A percentile compares a stretch with the other conserved stretches of the same genome.
Conservation (phyloP, 2,888 invertebrate species). For the Vanessa cardui region DNA sequence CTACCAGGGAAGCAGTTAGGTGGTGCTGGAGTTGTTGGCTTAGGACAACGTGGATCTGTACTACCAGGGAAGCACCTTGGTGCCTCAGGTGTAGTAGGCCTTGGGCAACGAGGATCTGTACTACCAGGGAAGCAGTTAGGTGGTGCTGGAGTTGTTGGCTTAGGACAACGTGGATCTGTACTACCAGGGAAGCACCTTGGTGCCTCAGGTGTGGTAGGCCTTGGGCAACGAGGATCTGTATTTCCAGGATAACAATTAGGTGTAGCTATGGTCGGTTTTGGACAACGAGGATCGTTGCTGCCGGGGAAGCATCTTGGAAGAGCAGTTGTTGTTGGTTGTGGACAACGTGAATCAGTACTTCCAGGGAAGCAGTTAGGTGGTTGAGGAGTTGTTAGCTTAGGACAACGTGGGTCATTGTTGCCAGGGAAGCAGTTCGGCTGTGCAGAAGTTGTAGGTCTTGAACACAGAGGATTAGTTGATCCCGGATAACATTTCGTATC, state of each 20-base stretch:
- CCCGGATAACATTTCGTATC: slow-evolving; percentile 58
- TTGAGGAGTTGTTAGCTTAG: slow-evolving; percentile 43
- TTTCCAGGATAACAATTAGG: slow-evolving; percentile 60
- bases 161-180: too few relatives aligned
- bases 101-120: slow-evolving; percentile 55
- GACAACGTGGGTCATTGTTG: slow-evolving; percentile 47
- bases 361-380: slow-evolving; percentile 51
- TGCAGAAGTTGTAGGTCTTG: slow-evolving; percentile 48
- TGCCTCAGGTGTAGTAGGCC: slow-evolving; percentile 40
- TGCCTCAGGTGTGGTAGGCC: slow-evolving; percentile 32
- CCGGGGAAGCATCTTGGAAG: slow-evolving; percentile 56
- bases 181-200: too few relatives aligned
- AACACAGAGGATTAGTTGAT: slow-evolving; percentile 61
- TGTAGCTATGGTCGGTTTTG: slow-evolving; percentile 53
- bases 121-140: slow-evolving; percentile 14
- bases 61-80: slow-evolving; percentile 58
- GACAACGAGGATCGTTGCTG: slow-evolving; percentile 60
- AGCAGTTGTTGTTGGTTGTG: slow-evolving; percentile 50
- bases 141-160: too few relatives aligned
- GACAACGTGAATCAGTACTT: slow-evolving; percentile 50
- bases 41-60: slow-evolving; percentile 59
- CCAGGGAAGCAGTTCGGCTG: slow-evolving; percentile 54
- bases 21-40: slow-evolving; percentile 53
- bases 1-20: slow-evolving; percentile 60
- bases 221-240: slow-evolving; percentile 46